phyloP scores from a whole-genome alignment of 2,888 invertebrate species.

The Mystacides longicornis region DNA sequence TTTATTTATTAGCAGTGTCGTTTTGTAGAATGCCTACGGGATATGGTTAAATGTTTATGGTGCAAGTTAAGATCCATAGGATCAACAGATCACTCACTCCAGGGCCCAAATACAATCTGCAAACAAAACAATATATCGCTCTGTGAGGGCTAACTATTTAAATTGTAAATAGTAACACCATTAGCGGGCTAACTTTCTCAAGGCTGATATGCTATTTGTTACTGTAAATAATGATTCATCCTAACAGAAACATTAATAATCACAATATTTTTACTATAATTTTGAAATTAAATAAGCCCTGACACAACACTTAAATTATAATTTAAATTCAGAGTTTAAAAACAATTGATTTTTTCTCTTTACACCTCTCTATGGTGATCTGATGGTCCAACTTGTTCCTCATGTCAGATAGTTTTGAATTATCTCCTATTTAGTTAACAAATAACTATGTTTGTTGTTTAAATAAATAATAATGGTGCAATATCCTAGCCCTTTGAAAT shows the following conservation, averaged over 20 bases:
- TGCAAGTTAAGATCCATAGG: background rate
- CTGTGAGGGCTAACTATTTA: background rate
- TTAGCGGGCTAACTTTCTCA: no score
- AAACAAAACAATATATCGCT: background rate
- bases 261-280: background rate
- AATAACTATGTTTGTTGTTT: no score
- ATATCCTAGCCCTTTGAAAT: no score
- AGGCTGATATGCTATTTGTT: no score
- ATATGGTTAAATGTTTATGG: background rate
- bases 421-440: no score
- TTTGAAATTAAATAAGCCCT: background rate
- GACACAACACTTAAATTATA: background rate
- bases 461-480: no score
- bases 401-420: background rate
- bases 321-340: background rate
- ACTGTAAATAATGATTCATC: no score
- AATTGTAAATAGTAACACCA: background rate
- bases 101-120: background rate
- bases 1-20: no score
- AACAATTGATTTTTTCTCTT: no score
- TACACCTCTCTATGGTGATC: background rate
- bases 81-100: slow-evolving; percentile 1
- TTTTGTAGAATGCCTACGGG: background rate
- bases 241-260: no score
- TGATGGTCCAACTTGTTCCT: background rate